These are phyloP conservation scores for Phyllostomus discolor DNA, from an alignment of 2,113 vertebrate genomes.

Conservation along the genomic window DNA sequence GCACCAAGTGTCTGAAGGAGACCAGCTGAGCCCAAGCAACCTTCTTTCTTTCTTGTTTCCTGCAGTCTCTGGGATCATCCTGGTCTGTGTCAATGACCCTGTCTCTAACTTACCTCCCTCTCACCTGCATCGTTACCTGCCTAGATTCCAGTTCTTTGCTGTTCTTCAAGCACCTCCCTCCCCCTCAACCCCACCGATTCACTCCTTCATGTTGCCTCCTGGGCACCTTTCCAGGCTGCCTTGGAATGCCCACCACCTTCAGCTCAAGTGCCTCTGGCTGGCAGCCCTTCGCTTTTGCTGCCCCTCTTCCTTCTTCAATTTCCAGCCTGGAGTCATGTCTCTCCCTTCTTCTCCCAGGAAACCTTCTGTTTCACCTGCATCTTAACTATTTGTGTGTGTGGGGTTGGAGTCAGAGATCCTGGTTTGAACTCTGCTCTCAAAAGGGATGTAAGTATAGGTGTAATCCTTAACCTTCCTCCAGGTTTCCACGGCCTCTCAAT, in stretches of 20 bases:
- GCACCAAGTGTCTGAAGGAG: background rate
- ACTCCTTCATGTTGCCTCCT: background rate
- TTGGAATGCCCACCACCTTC: background rate
- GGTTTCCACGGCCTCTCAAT: too few species aligned
- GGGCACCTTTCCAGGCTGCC: background rate
- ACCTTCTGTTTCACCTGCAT: background rate
- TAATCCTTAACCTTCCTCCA: background rate
- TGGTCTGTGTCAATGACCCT: background rate
- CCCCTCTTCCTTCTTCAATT: background rate
- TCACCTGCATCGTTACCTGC: accelerated
- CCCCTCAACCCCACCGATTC: background rate
- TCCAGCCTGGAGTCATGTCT: background rate
- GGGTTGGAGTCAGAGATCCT: background rate
- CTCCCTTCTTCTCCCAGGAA: background rate
- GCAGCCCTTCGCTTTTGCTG: background rate
- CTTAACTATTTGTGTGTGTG: background rate
- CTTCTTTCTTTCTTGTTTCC: background rate
- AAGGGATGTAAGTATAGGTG: background rate
- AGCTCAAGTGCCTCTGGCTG: background rate
- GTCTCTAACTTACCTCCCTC: background rate
- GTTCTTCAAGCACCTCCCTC: background rate
- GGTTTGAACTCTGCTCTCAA: background rate
- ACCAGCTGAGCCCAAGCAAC: background rate
- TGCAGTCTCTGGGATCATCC: background rate
- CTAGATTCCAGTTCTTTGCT: background rate